Evolutionary conservation across 2,888 invertebrate species (phyloP), one percentile per base, ranked within the genome.

Genomic region (Salpingus planirostris): DNA sequence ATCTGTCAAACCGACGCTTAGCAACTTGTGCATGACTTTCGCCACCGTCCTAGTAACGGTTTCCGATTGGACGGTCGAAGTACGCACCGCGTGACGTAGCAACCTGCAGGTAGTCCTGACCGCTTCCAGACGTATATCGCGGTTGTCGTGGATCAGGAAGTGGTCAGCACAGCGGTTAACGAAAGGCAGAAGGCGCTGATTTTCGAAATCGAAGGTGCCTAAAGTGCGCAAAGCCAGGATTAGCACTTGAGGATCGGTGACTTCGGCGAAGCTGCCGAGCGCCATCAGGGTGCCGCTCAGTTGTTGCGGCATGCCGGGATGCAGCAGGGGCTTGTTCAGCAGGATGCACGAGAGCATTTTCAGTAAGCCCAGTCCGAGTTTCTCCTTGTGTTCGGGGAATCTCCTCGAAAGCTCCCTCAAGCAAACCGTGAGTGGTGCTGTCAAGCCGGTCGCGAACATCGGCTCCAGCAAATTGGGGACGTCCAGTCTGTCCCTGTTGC

Each of bases 1-100:
- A 62, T 98, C 97, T 2, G 93, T 95, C 29, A 97, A 89, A 22
- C 93, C 91, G 3, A 95, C 95, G 21, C 88, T 79, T 2, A 98
- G 67, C 21, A 98, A 69, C 58, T 93, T 90, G 29, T 85, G 82
- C 11, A 98, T 73, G 2, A 97, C 95, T 58, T 89, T 84, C 4
- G 91, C 87, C 8, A 97, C 87, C 0, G 93, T 82, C 46, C 80
- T 79, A 21, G 87, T 87, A 0, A 96, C 78, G 0, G 91, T 90
- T 51, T 83, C 82, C 2, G 87, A 86, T 18, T 79, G 79, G 38
- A 76, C 76, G 44, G 73, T 73, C 3, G 62, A 55, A 4, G 70
- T 66, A 37, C 75, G 71, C 13, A 91, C 78, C 1, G 92, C 84
- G 38, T 93, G 79, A 38, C 88, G 78, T 12, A 98, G 68, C 11